Conservation (phyloP, 2,113 vertebrate species). For the Paradoxurus hermaphroditus region DNA sequence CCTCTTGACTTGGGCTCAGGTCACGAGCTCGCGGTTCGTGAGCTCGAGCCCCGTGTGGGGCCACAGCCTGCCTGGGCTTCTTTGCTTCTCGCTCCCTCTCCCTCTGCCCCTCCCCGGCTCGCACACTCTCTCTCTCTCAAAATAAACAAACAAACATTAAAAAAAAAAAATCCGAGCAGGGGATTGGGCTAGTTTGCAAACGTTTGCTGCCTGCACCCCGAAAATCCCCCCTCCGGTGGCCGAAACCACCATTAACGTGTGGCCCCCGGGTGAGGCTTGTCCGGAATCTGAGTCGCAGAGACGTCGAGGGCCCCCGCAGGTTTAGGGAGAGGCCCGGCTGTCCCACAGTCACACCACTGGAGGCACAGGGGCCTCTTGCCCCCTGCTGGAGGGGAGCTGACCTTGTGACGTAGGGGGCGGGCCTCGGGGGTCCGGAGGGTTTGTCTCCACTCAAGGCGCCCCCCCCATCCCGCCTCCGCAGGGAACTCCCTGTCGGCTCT, state of each 20-base stretch:
- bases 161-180: neutral
- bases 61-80: too few species aligned
- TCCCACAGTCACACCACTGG: neutral
- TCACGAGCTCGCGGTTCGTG: too few species aligned
- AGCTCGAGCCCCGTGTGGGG: too few species aligned
- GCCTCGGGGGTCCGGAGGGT: fast-evolving
- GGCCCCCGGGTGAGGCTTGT: neutral
- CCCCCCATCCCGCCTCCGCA: conserved; percentile 51
- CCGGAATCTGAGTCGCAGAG: neutral
- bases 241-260: fast-evolving
- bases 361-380: neutral
- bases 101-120: too few species aligned
- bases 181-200: neutral
- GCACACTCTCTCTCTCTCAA: too few species aligned
- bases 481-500: conserved; percentile 96
- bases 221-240: too few species aligned
- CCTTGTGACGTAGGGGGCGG: neutral
- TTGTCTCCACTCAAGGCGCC: fast-evolving
- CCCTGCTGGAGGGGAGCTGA: neutral
- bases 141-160: too few species aligned
- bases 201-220: fast-evolving
- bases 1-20: too few species aligned
- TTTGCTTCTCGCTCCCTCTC: too few species aligned
- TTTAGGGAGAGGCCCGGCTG: neutral
- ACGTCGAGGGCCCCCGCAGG: neutral